Evolutionary conservation across 64 coral and sea anemone species (phyloP), one percentile per base, ranked within the genome.

Genomic region (Porites lutea): DNA sequence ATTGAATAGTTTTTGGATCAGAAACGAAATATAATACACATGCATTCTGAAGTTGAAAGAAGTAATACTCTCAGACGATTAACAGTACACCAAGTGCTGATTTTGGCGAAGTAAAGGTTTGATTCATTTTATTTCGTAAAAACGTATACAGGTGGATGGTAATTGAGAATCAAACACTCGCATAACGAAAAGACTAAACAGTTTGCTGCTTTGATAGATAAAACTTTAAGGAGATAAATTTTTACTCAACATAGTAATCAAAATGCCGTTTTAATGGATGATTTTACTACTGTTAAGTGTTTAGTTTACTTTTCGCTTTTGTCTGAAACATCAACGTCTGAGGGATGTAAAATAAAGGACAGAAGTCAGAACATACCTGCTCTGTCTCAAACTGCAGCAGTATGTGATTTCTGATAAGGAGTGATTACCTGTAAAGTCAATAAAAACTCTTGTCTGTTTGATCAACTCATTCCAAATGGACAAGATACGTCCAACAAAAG

Each of bases 401-500:
- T 19, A 76, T 18, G 13, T 3, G 13, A 50, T 15, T 48, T 51
- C 19, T n/a, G n/a, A 76, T 2, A 19, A 5, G 16, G 73, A 76
- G 47, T 49, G 45, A 14, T 49, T 15, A 19, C 48, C 14, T 52
- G 15, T 6, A 55, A 57, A 55, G 50, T 78, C 75, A 54, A 78
- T 18, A 22, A 8, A 22, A 78, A 8, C 2, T 6, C 13, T 65
- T 65, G 62, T 55, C n/a, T 78, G 4, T 57, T 78, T 78, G 52
- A 78, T 78, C 75, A 78, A 78, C 50, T 16, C 75, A 55, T 57
- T 78, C 15, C 23, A 57, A 78, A 55, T 51, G 45, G 49, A n/a
- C 75, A 18, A 27, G 49, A 21, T 37, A 37, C 27, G 27, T 77
- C 52, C 15, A 57, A 78, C 75, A 78, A 78, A 55, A 57, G 19